Evolutionary conservation across 2,888 invertebrate species (phyloP).

Genomic region (Noctuana brunneofusca): DNA sequence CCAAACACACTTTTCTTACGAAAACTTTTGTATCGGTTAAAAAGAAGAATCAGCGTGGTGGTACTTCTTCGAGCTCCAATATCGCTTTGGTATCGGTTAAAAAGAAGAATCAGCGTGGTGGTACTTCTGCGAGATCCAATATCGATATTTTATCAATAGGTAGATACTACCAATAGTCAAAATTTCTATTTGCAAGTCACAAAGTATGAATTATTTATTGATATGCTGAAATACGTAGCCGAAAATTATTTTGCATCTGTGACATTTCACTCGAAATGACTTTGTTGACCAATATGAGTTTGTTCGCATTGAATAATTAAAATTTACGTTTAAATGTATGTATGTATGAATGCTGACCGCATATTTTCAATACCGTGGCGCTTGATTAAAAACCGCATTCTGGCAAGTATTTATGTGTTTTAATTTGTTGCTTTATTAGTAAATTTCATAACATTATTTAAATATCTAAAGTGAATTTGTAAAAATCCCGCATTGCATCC

Average conservation of each 20-base stretch:
- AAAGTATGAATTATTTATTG: conserved; percentile 2
- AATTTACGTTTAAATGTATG: conserved; percentile 61
- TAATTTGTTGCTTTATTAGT: conserved; percentile 15
- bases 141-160: neutral
- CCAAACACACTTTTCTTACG: no score
- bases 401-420: conserved; percentile 27
- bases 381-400: conserved; percentile 35
- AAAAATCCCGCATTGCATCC: no score
- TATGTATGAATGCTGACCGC: conserved; percentile 59
- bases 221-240: conserved; percentile 27
- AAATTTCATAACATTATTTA: no score
- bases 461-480: no score
- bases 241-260: conserved; percentile 41
- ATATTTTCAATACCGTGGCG: conserved; percentile 54
- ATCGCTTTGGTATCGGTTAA: neutral
- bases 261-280: conserved; percentile 46
- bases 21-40: neutral
- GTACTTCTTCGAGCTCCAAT: no score
- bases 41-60: no score
- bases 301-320: conserved; percentile 63
- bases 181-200: conserved; percentile 5
- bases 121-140: no score
- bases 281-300: conserved; percentile 46
- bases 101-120: no score
- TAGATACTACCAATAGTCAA: neutral